Conservation (phyloP, 92 coral and sea anemone genomes). For the Epizoanthus fatuus region DNA sequence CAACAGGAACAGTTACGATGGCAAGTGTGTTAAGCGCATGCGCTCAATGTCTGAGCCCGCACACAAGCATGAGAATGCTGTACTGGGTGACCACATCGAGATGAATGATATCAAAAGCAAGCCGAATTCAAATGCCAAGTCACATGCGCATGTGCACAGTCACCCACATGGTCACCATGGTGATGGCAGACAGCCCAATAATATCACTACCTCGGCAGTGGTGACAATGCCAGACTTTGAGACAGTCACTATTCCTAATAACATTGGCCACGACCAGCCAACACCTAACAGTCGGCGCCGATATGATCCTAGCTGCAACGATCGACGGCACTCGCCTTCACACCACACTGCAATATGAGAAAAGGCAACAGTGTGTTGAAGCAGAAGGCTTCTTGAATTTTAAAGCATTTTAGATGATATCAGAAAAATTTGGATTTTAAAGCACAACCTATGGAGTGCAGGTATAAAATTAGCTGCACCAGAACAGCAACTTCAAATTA, state of each 20-base stretch:
- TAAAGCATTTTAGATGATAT: constrained; percentile 18
- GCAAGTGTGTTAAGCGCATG: constrained; percentile 91
- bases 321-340: constrained; percentile 70
- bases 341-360: constrained; percentile 54
- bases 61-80: constrained; percentile 85
- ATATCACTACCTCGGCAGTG: constrained; percentile 88
- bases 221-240: constrained; percentile 94
- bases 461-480: constrained; percentile 11
- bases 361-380: background rate
- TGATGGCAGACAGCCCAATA: constrained; percentile 64
- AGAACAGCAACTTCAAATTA: background rate
- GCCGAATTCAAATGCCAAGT: constrained; percentile 58
- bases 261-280: constrained; percentile 69
- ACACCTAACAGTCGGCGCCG: constrained; percentile 56
- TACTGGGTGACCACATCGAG: constrained; percentile 80
- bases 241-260: constrained; percentile 92
- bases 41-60: constrained; percentile 92
- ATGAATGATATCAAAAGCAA: constrained; percentile 85
- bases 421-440: constrained; percentile 10
- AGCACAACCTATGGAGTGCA: background rate
- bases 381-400: background rate
- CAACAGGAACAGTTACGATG: constrained; percentile 88
- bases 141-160: constrained; percentile 19
- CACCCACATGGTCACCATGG: constrained; percentile 24
- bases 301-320: constrained; percentile 82